Conservation (phyloP, 2,113 vertebrate species). For the Xyrauchen texanus region DNA sequence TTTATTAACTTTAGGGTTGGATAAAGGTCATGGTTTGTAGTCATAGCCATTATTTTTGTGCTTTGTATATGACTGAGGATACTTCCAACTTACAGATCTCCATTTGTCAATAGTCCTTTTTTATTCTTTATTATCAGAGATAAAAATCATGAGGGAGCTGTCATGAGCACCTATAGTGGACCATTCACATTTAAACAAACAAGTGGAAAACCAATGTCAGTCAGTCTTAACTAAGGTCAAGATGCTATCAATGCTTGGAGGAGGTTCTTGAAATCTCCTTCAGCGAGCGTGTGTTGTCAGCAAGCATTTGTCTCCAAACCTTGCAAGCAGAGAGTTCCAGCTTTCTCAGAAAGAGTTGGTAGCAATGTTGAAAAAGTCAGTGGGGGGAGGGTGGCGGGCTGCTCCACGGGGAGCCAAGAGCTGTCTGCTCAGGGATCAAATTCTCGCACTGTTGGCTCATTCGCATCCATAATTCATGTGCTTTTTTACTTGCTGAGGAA, state of each 20-base stretch:
- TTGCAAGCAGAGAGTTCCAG: not conserved
- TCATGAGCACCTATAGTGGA: too few species aligned
- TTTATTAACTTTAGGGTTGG: too few species aligned
- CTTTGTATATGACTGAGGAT: too few species aligned
- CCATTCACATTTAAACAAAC: constrained; percentile 10
- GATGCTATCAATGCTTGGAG: constrained; percentile 5
- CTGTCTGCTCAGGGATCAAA: constrained; percentile 59
- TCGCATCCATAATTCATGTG: constrained; percentile 57
- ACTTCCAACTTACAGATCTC: too few species aligned
- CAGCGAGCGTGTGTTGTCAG: constrained; percentile 30
- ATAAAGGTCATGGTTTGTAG: too few species aligned
- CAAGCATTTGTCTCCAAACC: constrained; percentile 1
- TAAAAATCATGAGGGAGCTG: too few species aligned
- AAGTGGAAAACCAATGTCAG: not conserved
- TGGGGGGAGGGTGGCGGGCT: constrained; percentile 40
- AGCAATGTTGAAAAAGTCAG: constrained; percentile 4
- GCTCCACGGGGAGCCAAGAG: constrained; percentile 51
- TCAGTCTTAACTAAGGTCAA: constrained; percentile 7
- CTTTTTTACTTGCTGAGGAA: constrained; percentile 54
- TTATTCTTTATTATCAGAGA: too few species aligned
- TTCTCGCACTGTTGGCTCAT: constrained; percentile 53
- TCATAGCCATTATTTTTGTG: too few species aligned
- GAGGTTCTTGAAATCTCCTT: constrained; percentile 14
- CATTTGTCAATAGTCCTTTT: too few species aligned
- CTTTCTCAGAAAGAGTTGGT: constrained; percentile 25